Evolutionary conservation across 2,113 vertebrate genomes (phyloP), one percentile per base, ranked within the genome.

Genomic region (Xenotilapia caudafasciata): DNA sequence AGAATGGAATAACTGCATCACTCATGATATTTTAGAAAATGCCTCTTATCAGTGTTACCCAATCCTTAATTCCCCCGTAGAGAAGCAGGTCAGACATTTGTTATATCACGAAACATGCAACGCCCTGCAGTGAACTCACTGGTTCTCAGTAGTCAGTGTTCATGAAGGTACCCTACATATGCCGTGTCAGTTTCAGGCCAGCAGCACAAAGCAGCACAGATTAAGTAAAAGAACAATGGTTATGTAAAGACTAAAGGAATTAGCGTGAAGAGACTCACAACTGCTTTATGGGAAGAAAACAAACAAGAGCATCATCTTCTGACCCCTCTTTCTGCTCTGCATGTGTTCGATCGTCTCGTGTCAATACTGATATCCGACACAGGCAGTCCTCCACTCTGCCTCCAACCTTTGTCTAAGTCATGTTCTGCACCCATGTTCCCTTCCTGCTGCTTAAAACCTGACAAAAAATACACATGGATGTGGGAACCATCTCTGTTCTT

Each of bases 41-140:
- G 42, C 42, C 70, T 75, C 68, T 47, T 19, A 28, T 47, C 14
- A 75, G 23, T 45, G 45, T 77, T 77, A 77, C 70, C 70, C 70
- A 40, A 73, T 83, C 13, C 33, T 84, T 62, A 86, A 47, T 62
- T 38, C 47, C 10, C 60, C 53, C 3, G 40, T 19, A 28, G 55
- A 79, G 86, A 79, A 87, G 68, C 85, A 73, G 93, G 88, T 91
- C 81, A 91, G 88, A 90, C 86, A 89, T 83, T 80, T 45, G 14
- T 82, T 75, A 84, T 54, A 60, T 62, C 82, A 91, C 90, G 28
- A 90, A 91, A 93, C 75, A 90, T 85, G 42, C 62, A 90, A 40
- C 13, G 79, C 11, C 86, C 84, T 88, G 75, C 83, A 40, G 80
- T 26, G 60, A 73, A 85, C 70, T 83, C 84, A 5, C 17, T 28